Percentiles rank a stretch among this genome's conserved stretches.
Conservation (phyloP, 2,113 vertebrate genomes). For the Chinchilla lanigera region DNA sequence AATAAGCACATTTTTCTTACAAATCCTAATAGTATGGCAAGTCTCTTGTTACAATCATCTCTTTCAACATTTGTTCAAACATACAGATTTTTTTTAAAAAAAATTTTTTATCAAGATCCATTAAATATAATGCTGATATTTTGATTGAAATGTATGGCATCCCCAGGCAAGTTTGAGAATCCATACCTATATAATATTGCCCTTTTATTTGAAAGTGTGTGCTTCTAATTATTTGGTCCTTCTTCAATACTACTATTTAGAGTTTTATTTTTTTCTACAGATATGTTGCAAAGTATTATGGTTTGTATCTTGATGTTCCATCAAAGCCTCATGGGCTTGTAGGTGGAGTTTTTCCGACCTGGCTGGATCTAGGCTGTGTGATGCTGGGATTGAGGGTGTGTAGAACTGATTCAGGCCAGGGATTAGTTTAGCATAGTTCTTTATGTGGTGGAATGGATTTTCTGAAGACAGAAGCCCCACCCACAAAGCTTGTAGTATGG, state of each 20-base stretch:
- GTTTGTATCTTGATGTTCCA: background rate
- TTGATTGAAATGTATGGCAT: constrained; percentile 13
- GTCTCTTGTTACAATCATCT: background rate
- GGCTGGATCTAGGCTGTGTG: background rate
- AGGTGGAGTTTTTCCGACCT: background rate
- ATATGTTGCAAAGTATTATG: background rate
- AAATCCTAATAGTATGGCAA: background rate
- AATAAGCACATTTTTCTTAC: background rate
- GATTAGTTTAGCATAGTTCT: background rate
- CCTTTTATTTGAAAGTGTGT: background rate
- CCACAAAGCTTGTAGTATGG: background rate
- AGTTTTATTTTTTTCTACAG: background rate
- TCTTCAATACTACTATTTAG: constrained; percentile 30
- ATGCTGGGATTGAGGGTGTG: background rate
- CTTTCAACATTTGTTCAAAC: constrained; percentile 15
- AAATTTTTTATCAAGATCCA: background rate
- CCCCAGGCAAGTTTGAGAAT: background rate
- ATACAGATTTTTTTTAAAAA: constrained; percentile 33
- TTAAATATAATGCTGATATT: background rate
- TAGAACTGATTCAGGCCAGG: background rate
- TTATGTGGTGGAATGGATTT: too few relatives aligned
- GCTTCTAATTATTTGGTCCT: background rate
- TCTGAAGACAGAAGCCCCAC: background rate
- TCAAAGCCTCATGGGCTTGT: background rate
- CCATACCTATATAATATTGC: background rate